A percentile compares a stretch with the other conserved stretches of the same genome.
Conservation (phyloP, 1,140 invertebrate species). For the Heliconius hewitsoni region DNA sequence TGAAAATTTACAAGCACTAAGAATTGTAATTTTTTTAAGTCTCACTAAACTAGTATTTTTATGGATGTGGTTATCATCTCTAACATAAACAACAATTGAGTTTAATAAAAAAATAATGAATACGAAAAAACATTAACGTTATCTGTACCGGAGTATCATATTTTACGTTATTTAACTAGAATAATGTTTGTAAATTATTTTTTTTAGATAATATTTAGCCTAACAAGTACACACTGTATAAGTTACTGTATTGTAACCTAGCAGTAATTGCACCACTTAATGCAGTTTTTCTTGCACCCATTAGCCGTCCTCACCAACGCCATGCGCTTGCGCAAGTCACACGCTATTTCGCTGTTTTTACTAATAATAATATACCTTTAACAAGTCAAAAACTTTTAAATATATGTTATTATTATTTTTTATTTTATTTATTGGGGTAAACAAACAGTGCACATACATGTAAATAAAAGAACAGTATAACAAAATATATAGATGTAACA, state of each 20-base stretch:
- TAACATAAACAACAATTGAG: too few species aligned
- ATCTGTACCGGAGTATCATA: too few species aligned
- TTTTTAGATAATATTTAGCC: neutral
- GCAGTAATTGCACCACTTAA: slow-evolving; percentile 57
- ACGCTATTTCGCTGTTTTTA: slow-evolving; percentile 28
- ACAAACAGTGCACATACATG: too few species aligned
- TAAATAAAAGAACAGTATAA: too few species aligned
- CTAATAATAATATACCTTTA: neutral
- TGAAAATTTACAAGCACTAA: too few species aligned
- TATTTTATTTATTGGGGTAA: too few species aligned
- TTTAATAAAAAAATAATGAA: too few species aligned
- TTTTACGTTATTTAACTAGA: neutral
- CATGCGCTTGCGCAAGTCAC: slow-evolving; percentile 47
- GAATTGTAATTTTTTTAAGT: too few species aligned
- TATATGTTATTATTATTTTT: neutral
- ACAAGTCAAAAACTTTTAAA: too few species aligned
- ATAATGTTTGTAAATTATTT: neutral
- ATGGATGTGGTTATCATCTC: too few species aligned
- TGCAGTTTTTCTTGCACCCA: slow-evolving; percentile 53
- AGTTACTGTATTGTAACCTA: slow-evolving; percentile 56
- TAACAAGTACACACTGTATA: neutral
- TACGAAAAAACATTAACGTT: neutral
- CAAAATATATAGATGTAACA: too few species aligned
- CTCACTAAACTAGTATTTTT: too few species aligned
- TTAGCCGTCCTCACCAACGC: slow-evolving; percentile 57